Evolutionary conservation across 1,140 invertebrate genomes (phyloP).

Genomic region (Panagrolaimus sp.): DNA sequence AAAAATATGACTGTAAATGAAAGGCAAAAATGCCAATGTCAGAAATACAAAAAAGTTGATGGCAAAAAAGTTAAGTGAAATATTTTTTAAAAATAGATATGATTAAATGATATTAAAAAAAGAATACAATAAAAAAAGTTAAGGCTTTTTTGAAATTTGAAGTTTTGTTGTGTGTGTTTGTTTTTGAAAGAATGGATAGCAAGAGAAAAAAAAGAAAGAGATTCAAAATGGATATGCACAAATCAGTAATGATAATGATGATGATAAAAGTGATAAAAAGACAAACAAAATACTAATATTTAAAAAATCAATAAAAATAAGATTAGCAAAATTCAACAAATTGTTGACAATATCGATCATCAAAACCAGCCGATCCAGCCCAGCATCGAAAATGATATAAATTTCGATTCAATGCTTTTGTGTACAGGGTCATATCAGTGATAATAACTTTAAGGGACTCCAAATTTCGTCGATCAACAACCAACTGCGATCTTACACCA

Average conservation of each 20-base stretch:
- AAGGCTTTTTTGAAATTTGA: too few species aligned
- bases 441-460: conserved; percentile 38
- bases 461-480: conserved; percentile 43
- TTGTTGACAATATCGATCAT: conserved; percentile 50
- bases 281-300: not conserved
- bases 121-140: too few species aligned
- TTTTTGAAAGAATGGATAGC: too few species aligned
- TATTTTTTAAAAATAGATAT: too few species aligned
- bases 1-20: too few species aligned
- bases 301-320: not conserved
- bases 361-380: conserved; percentile 53
- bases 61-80: too few species aligned
- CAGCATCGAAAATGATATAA: conserved; percentile 57
- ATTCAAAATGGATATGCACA: not conserved
- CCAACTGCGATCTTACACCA: conserved; percentile 47
- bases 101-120: too few species aligned
- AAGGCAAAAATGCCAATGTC: too few species aligned
- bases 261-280: too few species aligned
- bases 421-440: conserved; percentile 28
- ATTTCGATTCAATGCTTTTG: conserved; percentile 35
- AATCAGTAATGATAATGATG: not conserved
- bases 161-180: too few species aligned
- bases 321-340: not conserved
- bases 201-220: too few species aligned
- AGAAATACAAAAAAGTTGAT: too few species aligned